Evolutionary conservation across 2,113 vertebrate species (phyloP).

Genomic region (Zingel zingel): DNA sequence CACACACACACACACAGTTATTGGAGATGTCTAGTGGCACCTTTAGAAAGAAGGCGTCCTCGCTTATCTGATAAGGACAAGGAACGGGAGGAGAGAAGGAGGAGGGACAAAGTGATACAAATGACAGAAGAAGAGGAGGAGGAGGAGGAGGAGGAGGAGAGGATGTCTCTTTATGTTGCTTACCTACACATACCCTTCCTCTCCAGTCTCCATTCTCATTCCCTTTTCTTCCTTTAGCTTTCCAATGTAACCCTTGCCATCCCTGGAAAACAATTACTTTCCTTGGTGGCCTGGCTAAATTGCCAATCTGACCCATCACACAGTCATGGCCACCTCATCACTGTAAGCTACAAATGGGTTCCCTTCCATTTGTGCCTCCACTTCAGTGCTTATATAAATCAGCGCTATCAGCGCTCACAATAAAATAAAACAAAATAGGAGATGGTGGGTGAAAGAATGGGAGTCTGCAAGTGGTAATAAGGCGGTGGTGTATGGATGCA

Average conservation of each 20-base stretch:
- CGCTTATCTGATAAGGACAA: conserved; percentile 71
- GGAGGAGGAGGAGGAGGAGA: conserved; percentile 44
- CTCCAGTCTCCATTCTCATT: conserved; percentile 44
- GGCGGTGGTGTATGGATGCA: not conserved
- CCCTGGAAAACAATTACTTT: conserved; percentile 76
- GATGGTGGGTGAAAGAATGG: conserved; percentile 22
- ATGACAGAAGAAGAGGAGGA: conserved; percentile 57
- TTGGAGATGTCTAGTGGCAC: conserved; percentile 66
- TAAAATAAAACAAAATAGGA: conserved; percentile 58
- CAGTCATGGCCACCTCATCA: conserved; percentile 68
- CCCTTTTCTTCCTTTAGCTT: conserved; percentile 47
- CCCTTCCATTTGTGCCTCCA: conserved; percentile 55
- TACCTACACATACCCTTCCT: conserved; percentile 41
- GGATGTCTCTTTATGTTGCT: conserved; percentile 55
- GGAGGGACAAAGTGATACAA: conserved; percentile 62
- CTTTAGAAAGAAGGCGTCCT: conserved; percentile 66
- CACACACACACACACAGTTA: conserved; percentile 62
- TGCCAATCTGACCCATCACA: conserved; percentile 72
- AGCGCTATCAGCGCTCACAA: conserved; percentile 2
- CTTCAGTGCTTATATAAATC: conserved; percentile 32
- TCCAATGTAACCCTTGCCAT: conserved; percentile 59
- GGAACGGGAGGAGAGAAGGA: conserved; percentile 59
- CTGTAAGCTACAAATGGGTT: conserved; percentile 43
- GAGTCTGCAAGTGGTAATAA: conserved; percentile 10
- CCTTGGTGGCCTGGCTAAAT: conserved; percentile 52